Percentiles rank a stretch among this genome's conserved stretches.
Evolutionary conservation across 1,140 invertebrate genomes (phyloP).

Genomic region (Saxidomus purpurata): DNA sequence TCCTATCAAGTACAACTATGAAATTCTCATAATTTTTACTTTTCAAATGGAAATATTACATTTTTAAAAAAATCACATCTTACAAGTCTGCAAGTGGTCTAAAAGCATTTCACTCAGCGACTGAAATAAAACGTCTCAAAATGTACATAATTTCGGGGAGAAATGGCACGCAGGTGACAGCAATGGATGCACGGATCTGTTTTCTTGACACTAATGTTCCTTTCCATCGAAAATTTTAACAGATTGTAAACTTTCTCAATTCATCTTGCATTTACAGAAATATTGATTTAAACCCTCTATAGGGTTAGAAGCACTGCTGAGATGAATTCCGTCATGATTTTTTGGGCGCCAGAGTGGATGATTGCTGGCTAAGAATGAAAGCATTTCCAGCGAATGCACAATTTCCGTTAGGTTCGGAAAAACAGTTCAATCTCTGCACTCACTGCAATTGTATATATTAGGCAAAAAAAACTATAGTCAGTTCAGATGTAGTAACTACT

Average conservation of each 20-base stretch:
- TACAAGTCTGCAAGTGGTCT: neutral
- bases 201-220: neutral
- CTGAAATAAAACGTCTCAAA: neutral
- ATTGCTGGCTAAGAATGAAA: neutral
- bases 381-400: neutral
- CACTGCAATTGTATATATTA: too few relatives aligned
- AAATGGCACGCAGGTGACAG: neutral
- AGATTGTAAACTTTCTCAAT: neutral
- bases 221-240: neutral
- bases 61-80: too few relatives aligned
- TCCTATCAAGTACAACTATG: too few relatives aligned
- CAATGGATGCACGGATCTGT: neutral
- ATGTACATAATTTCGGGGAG: neutral
- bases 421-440: neutral
- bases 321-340: neutral
- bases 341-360: neutral
- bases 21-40: too few relatives aligned
- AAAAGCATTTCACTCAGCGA: constrained; percentile 7
- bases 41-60: too few relatives aligned
- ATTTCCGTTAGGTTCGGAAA: neutral
- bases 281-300: constrained; percentile 6
- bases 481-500: too few relatives aligned
- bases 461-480: too few relatives aligned
- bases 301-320: neutral
- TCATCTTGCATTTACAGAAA: neutral